Percentiles rank a stretch among this genome's conserved stretches.
Conservation (phyloP, 2,888 invertebrate genomes). For the Fragum sueziense region DNA sequence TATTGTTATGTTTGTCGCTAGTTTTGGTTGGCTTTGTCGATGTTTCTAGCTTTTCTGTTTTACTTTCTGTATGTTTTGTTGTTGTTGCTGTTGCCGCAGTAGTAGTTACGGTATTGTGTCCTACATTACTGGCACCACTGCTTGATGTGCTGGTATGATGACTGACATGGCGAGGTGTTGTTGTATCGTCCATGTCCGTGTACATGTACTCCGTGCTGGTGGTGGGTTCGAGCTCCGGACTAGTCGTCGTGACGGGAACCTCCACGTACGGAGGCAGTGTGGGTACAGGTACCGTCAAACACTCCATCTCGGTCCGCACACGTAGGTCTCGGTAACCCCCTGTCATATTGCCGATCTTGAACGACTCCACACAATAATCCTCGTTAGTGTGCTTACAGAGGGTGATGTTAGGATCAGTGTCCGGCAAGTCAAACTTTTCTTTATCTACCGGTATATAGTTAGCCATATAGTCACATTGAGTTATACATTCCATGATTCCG, state of each 20-base stretch:
- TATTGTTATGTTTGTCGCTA: neutral
- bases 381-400: slow-evolving; percentile 33
- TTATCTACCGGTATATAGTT: slow-evolving; percentile 33
- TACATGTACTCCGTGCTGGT: neutral
- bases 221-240: neutral
- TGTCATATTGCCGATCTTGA: slow-evolving; percentile 40
- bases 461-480: slow-evolving; percentile 38
- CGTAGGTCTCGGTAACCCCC: slow-evolving; percentile 37
- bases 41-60: neutral
- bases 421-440: slow-evolving; percentile 9
- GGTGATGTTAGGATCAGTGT: neutral
- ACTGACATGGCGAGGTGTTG: neutral
- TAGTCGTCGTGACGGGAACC: neutral
- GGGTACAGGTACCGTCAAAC: neutral
- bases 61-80: neutral
- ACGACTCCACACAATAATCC: slow-evolving; percentile 40
- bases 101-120: neutral
- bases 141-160: neutral
- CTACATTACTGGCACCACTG: neutral
- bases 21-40: neutral
- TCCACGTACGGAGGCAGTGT: neutral
- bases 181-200: neutral
- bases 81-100: neutral
- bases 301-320: slow-evolving; percentile 18
- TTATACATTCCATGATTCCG: slow-evolving; percentile 43